Evolutionary conservation across 2,888 invertebrate genomes (phyloP).

Genomic region (Drosophila subquinaria): DNA sequence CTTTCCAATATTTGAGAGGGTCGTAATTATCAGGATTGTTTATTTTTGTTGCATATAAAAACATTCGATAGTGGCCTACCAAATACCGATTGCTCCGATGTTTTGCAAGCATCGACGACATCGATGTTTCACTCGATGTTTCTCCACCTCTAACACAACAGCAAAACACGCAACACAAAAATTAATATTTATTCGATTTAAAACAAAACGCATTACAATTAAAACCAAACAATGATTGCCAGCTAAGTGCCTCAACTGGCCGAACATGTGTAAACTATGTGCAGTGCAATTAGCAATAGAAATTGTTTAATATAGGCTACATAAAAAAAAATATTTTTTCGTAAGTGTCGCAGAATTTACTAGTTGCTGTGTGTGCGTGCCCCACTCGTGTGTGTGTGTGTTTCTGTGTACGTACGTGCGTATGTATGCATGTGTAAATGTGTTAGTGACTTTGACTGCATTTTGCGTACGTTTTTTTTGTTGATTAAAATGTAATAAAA

Average conservation of each 20-base stretch:
- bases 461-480: conserved; percentile 61
- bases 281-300: conserved; percentile 56
- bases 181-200: conserved; percentile 55
- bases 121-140: no score
- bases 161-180: conserved; percentile 66
- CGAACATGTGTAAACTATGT: conserved; percentile 28
- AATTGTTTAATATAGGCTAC: conserved; percentile 52
- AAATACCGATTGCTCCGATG: no score
- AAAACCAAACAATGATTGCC: conserved; percentile 37
- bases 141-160: conserved; percentile 10
- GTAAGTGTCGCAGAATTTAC: conserved; percentile 79
- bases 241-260: conserved; percentile 47
- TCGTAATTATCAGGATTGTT: no score
- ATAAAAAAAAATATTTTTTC: conserved; percentile 64
- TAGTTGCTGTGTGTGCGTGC: conserved; percentile 78
- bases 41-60: no score
- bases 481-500: conserved; percentile 57
- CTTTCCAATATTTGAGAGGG: no score
- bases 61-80: no score
- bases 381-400: conserved; percentile 51
- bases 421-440: conserved; percentile 26
- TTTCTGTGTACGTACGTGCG: conserved; percentile 37
- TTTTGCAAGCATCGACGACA: no score
- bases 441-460: conserved; percentile 75
- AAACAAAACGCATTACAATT: conserved; percentile 43